Percentiles rank a stretch among this genome's conserved stretches.
Conservation (phyloP, 2,797 vertebrate genomes). For the Bradypus variegatus region DNA sequence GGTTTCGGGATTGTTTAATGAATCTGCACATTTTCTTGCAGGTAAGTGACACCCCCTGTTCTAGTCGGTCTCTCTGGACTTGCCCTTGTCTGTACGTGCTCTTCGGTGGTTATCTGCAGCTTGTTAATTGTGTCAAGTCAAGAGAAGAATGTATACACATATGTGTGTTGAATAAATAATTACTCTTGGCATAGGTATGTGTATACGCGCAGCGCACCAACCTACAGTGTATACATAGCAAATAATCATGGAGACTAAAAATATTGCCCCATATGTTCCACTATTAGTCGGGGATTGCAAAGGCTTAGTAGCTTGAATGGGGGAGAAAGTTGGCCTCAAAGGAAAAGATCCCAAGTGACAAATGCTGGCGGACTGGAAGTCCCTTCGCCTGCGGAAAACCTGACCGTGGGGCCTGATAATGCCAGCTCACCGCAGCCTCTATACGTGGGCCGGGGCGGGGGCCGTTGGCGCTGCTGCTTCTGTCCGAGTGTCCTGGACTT, state of each 20-base stretch:
- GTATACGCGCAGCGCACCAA: conserved; percentile 68
- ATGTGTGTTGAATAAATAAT: conserved; percentile 62
- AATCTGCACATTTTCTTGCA: conserved; percentile 69
- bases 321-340: conserved; percentile 69
- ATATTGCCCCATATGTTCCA: conserved; percentile 71
- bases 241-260: conserved; percentile 69
- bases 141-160: conserved; percentile 73
- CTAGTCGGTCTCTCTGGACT: conserved; percentile 68
- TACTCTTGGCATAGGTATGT: conserved; percentile 72
- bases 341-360: conserved; percentile 56
- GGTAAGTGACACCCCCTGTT: conserved; percentile 69
- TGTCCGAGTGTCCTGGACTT: conserved; percentile 76
- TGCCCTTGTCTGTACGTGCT: conserved; percentile 68
- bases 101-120: conserved; percentile 73
- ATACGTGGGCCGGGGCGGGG: conserved; percentile 35
- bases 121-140: conserved; percentile 74
- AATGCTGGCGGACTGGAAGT: conserved; percentile 3
- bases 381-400: neutral
- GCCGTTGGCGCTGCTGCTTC: conserved; percentile 72
- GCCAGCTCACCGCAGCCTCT: neutral
- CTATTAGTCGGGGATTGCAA: conserved; percentile 68
- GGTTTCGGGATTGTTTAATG: conserved; percentile 67
- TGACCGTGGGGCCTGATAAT: neutral
- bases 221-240: conserved; percentile 65
- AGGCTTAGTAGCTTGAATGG: conserved; percentile 67